These are phyloP conservation scores for Kryptopterus vitreolus DNA, from an alignment of 2,797 vertebrate species.

Conservation along the genomic window DNA sequence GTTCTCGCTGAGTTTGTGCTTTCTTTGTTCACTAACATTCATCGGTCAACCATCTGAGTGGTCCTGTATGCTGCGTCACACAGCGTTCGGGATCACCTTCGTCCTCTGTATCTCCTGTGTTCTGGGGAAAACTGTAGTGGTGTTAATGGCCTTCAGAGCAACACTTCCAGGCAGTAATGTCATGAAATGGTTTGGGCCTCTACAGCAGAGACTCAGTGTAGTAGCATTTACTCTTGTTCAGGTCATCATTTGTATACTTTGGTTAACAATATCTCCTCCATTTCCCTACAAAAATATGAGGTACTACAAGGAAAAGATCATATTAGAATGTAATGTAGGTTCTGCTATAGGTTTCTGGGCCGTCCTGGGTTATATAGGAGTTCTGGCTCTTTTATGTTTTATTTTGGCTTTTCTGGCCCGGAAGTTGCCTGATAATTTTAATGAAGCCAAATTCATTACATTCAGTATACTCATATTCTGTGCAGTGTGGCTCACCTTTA, in stretches of 20 bases:
- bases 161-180: slow-evolving; percentile 65
- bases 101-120: slow-evolving; percentile 3
- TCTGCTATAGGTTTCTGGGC: slow-evolving; percentile 66
- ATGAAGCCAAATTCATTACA: slow-evolving; percentile 14
- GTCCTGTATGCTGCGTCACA: slow-evolving; percentile 8
- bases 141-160: slow-evolving; percentile 20
- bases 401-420: slow-evolving; percentile 48
- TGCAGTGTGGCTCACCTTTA: slow-evolving; percentile 72
- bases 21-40: not conserved
- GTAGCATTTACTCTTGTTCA: slow-evolving; percentile 36
- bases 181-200: slow-evolving; percentile 75
- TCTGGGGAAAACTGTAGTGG: not conserved
- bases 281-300: slow-evolving; percentile 64
- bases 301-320: slow-evolving; percentile 64
- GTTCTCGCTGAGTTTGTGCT: not conserved
- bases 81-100: not conserved
- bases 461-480: not conserved
- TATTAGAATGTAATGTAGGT: slow-evolving; percentile 68
- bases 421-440: slow-evolving; percentile 66
- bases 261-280: slow-evolving; percentile 69
- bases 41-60: not conserved
- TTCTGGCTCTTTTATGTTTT: slow-evolving; percentile 60
- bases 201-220: slow-evolving; percentile 62
- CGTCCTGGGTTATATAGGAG: slow-evolving; percentile 4
- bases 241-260: slow-evolving; percentile 38